phyloP scores from a whole-genome alignment of 2,888 invertebrate species.

The Tortrix viridana region DNA sequence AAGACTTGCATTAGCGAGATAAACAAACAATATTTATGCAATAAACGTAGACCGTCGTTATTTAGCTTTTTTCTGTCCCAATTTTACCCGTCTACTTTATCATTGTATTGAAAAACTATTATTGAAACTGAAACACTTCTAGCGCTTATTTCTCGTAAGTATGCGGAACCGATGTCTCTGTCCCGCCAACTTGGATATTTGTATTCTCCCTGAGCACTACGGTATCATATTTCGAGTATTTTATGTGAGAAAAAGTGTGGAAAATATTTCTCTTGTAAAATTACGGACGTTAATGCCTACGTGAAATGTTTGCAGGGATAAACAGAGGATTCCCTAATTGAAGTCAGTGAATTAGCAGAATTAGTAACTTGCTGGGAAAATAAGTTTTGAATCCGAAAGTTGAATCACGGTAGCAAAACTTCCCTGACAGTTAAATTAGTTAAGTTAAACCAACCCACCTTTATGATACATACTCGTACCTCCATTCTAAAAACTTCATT shows the following conservation, averaged over 20 bases:
- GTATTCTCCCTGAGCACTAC: conserved; percentile 19
- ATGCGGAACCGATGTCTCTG: conserved; percentile 34
- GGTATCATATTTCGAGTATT: conserved; percentile 23
- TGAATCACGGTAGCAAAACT: neutral
- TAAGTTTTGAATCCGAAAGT: conserved; percentile 3
- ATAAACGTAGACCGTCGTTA: neutral
- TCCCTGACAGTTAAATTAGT: too few species aligned
- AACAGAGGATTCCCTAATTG: neutral
- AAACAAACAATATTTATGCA: too few species aligned
- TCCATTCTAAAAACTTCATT: too few species aligned
- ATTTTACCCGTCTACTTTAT: conserved; percentile 17
- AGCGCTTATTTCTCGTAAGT: conserved; percentile 36
- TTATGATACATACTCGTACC: too few species aligned
- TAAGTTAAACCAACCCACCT: too few species aligned
- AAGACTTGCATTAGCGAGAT: too few species aligned
- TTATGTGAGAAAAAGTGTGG: conserved; percentile 16
- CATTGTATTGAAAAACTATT: conserved; percentile 30
- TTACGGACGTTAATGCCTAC: neutral
- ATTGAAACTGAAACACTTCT: conserved; percentile 23
- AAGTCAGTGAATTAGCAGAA: neutral
- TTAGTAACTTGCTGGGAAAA: neutral
- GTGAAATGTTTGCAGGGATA: neutral
- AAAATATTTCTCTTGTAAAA: conserved; percentile 4
- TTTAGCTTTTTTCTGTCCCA: neutral
- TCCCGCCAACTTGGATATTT: conserved; percentile 18